Evolutionary conservation across 2,888 invertebrate species (phyloP), one percentile per base, ranked within the genome.

Genomic region (Drosophila mayaguana): DNA sequence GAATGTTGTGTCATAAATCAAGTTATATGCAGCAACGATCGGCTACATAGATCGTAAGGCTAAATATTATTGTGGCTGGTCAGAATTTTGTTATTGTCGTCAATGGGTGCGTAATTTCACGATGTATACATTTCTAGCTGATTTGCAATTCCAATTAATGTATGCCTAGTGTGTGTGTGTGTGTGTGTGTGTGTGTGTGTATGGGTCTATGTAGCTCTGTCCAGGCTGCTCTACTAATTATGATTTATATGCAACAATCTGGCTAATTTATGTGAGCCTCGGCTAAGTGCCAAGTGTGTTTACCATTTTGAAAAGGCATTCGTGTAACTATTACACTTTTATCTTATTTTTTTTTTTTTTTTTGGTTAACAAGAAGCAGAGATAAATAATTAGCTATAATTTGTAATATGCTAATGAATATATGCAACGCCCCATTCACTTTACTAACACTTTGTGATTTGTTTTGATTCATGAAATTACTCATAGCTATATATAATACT

Each of bases 1-100:
- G 70, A 67, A 67, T 73, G 57, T 42, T 62, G 73, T 75, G 72
- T 59, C 75, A 80, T 83, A 88, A 88, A 83, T 83, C 83, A 83
- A 73, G 78, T 56, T 68, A 71, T 45, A 51, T 51, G 65, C 62
- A 68, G 64, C 55, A 62, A 81, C 70, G n/a, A n/a, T n/a, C n/a
- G n/a, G n/a, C 75, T 81, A 63, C 75, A 67, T 70, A 67, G 65
- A 45, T 53, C 79, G 69, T 76, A 71, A 82, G 88, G 80, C 80
- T 82, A 74, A 71, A 75, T 54, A 66, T 72, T 69, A 73, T 66
- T 67, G 54, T 67, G 43, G 75, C 14, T 45, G 20, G 56, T 16
- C 63, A 68, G 66, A 65, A 65, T 61, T 61, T 55, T 61, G 42
- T 66, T 67, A 45, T 72, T 77, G 53, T 69, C 53, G 76, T 57